Conservation (phyloP, 92 coral and sea anemone genomes). For the Paragorgia papillata region DNA sequence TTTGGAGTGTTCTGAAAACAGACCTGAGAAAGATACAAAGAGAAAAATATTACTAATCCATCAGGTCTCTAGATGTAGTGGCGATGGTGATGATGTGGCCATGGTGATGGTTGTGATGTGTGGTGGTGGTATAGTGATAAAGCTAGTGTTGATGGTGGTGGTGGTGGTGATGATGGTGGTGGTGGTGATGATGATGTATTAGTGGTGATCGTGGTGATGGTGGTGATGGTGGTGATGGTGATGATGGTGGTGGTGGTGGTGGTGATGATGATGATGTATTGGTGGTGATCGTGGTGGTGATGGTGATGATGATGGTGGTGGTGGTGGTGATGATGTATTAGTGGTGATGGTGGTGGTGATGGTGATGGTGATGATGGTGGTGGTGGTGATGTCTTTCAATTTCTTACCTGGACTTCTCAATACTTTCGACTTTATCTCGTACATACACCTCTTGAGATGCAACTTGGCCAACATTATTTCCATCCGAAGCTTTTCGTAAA, state of each 20-base stretch:
- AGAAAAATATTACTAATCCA: not conserved
- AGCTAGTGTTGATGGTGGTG: not conserved
- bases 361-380: too few species aligned
- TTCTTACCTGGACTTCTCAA: conserved; percentile 40
- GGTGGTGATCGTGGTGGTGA: too few species aligned
- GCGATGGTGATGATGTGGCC: not conserved
- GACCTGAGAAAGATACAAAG: not conserved
- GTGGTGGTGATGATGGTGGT: not conserved
- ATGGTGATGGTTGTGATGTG: not conserved
- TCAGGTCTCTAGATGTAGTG: not conserved
- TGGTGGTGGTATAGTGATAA: not conserved
- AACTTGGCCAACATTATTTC: not conserved
- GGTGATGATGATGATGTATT: too few species aligned
- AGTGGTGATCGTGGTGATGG: too few species aligned
- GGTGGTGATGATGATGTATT: not conserved
- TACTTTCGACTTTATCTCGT: conserved; percentile 7
- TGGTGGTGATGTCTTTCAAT: too few species aligned
- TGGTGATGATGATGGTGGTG: too few species aligned
- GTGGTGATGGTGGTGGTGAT: too few species aligned
- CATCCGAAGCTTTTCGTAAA: not conserved
- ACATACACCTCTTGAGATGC: not conserved
- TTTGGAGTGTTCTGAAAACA: conserved; percentile 20
- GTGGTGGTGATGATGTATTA: too few species aligned
- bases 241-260: not conserved
- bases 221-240: not conserved